Conservation (phyloP, 1,140 invertebrate genomes). For the Periplaneta americana region DNA sequence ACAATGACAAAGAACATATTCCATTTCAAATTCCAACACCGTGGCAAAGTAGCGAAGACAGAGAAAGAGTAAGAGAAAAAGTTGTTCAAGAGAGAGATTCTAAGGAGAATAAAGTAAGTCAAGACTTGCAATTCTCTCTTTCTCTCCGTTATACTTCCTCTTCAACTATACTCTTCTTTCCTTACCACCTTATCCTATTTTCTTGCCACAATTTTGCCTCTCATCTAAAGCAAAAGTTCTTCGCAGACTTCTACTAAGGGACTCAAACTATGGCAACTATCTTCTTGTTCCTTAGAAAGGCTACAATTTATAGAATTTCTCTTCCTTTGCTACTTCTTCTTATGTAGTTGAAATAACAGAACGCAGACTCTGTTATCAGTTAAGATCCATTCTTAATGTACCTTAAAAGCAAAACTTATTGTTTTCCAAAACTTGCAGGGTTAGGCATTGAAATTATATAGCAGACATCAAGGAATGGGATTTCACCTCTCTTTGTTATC, state of each 20-base stretch:
- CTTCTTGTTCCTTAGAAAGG: not conserved
- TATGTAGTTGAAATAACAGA: not conserved
- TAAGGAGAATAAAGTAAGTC: not conserved
- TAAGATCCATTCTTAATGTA: not conserved
- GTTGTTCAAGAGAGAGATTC: not conserved
- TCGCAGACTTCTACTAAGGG: not conserved
- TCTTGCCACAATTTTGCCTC: not conserved
- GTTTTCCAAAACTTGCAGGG: not conserved
- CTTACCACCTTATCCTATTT: not conserved
- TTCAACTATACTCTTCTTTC: not conserved
- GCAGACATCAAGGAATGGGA: too few relatives aligned
- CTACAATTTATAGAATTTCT: not conserved
- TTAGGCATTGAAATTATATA: not conserved
- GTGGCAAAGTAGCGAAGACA: not conserved
- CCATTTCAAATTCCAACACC: not conserved
- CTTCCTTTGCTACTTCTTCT: too few relatives aligned
- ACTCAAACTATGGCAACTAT: not conserved
- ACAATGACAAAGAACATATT: not conserved
- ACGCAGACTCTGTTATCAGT: not conserved
- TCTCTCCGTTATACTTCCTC: too few relatives aligned
- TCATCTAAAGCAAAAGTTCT: not conserved
- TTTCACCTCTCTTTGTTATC: too few relatives aligned
- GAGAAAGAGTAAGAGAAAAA: not conserved
- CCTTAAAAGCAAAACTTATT: not conserved
- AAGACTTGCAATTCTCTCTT: not conserved